These are phyloP conservation scores for Calephelis virginiensis DNA, from an alignment of 1,140 invertebrate species.

Conservation along the genomic window DNA sequence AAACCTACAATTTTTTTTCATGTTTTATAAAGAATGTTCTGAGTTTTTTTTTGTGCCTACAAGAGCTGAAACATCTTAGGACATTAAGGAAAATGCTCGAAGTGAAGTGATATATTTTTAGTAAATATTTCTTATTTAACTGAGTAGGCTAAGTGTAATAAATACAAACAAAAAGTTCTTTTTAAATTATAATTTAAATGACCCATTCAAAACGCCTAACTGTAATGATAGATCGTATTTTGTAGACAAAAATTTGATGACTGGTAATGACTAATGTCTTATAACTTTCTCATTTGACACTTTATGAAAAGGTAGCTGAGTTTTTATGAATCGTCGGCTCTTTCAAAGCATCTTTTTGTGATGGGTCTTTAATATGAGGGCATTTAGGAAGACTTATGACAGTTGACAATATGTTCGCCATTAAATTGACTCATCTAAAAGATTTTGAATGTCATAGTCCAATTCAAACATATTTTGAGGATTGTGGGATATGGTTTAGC, in stretches of 20 bases:
- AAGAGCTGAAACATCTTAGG: no score
- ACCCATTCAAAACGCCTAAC: background rate
- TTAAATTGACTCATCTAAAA: slow-evolving; percentile 67
- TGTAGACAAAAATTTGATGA: slow-evolving; percentile 18
- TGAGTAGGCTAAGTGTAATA: no score
- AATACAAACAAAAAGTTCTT: no score
- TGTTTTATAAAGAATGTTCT: no score
- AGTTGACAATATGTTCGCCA: slow-evolving; percentile 57
- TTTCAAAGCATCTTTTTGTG: slow-evolving; percentile 48
- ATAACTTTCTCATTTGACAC: slow-evolving; percentile 63
- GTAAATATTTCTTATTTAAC: no score
- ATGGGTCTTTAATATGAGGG: slow-evolving; percentile 54
- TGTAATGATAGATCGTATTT: background rate
- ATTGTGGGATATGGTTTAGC: slow-evolving; percentile 71
- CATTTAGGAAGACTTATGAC: slow-evolving; percentile 65
- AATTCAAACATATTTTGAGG: slow-evolving; percentile 61
- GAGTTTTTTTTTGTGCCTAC: no score
- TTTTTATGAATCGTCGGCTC: slow-evolving; percentile 52
- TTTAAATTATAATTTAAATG: no score
- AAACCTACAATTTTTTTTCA: no score
- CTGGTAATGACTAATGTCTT: slow-evolving; percentile 26
- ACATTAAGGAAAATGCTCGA: no score
- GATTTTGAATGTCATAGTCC: slow-evolving; percentile 58
- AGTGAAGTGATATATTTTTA: no score
- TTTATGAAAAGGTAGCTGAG: slow-evolving; percentile 62